Percentiles rank a stretch among this genome's conserved stretches.
These are phyloP conservation scores for Celastrina argiolus DNA, from an alignment of 2,888 invertebrate genomes.

Conservation along the genomic window DNA sequence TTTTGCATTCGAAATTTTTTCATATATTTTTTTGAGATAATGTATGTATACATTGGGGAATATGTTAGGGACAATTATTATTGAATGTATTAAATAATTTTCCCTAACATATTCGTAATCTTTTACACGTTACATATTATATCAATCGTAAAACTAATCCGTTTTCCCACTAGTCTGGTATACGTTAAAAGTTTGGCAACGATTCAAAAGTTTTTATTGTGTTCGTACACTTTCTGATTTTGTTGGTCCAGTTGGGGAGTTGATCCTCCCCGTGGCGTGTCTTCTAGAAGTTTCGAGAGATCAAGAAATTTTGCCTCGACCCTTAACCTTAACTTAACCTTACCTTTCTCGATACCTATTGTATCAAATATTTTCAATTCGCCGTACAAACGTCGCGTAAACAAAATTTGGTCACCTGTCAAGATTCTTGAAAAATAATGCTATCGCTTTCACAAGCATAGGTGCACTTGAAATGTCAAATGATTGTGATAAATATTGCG, in stretches of 20 bases:
- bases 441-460: not conserved
- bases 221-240: no score
- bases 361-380: not conserved
- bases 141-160: not conserved
- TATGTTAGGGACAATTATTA: no score
- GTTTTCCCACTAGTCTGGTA: not conserved
- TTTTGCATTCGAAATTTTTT: no score
- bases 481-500: not conserved
- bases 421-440: not conserved
- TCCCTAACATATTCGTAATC: no score
- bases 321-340: not conserved
- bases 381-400: not conserved
- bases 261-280: no score
- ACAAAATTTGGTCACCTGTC: not conserved
- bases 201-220: not conserved
- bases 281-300: no score
- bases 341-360: not conserved
- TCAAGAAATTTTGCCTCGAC: no score
- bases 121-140: no score
- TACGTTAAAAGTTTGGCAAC: not conserved
- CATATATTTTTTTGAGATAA: no score
- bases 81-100: no score
- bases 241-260: no score
- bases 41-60: no score
- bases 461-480: not conserved